These are phyloP conservation scores for Eretmocerus hayati DNA, from an alignment of 2,888 invertebrate species.

Conservation along the genomic window DNA sequence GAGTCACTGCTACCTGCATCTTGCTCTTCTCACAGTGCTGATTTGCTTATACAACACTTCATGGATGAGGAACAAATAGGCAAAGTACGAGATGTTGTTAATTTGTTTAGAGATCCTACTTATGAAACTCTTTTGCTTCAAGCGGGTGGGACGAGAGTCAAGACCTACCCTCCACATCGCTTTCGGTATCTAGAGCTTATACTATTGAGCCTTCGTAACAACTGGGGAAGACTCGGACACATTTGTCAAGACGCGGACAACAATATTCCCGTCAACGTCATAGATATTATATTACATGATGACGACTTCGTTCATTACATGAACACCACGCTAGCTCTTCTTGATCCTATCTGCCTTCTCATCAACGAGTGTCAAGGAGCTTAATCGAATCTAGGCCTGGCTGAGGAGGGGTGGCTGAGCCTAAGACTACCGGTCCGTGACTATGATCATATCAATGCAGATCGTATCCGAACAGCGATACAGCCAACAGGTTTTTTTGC, in stretches of 20 bases:
- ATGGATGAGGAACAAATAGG: constrained; percentile 1
- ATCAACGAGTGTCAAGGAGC: constrained; percentile 8
- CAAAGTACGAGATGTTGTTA: constrained; percentile 2
- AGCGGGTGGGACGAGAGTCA: constrained; percentile 1
- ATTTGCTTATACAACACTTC: constrained; percentile 5
- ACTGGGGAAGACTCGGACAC: too few relatives aligned
- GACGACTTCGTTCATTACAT: neutral
- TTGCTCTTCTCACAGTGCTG: neutral
- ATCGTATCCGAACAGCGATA: neutral
- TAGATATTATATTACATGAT: neutral
- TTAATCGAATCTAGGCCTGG: neutral
- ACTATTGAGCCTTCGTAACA: too few relatives aligned
- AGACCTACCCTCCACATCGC: neutral
- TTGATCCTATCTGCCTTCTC: constrained; percentile 3
- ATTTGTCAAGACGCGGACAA: neutral
- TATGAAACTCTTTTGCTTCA: neutral
- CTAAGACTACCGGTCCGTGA: neutral
- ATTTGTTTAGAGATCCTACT: constrained; percentile 2
- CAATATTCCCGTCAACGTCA: neutral
- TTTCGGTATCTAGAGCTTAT: neutral
- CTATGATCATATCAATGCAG: neutral
- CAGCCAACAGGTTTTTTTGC: neutral
- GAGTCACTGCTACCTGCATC: neutral
- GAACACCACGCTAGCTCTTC: neutral
- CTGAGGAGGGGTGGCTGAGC: constrained; percentile 2